These are phyloP conservation scores for Otis tarda DNA, from an alignment of 2,113 vertebrate species.

Conservation along the genomic window DNA sequence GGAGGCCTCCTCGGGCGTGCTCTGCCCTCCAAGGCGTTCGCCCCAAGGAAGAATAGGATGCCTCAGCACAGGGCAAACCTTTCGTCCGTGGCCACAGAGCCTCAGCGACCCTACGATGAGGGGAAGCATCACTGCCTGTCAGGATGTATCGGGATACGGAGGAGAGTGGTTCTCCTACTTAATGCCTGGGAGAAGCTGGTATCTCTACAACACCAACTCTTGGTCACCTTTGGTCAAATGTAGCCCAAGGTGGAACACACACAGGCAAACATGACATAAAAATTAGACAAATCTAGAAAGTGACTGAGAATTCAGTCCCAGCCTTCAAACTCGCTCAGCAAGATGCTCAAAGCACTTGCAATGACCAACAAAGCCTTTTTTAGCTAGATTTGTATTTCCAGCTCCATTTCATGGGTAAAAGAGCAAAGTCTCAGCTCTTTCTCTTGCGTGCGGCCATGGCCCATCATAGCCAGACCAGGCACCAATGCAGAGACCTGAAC, in stretches of 20 bases:
- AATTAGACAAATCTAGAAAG: neutral
- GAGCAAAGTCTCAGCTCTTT: neutral
- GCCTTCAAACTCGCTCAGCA: neutral
- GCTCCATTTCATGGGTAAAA: neutral
- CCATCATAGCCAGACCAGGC: neutral
- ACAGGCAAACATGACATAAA: fast-evolving
- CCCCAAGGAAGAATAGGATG: neutral
- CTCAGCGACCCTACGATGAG: fast-evolving
- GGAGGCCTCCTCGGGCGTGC: neutral
- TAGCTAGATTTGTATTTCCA: neutral
- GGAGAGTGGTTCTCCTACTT: neutral
- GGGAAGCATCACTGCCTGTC: neutral
- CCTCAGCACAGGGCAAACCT: neutral
- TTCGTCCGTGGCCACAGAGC: fast-evolving
- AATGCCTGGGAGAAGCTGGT: neutral
- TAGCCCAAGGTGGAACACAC: neutral
- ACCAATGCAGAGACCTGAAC: neutral
- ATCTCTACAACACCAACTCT: neutral
- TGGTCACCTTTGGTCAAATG: neutral
- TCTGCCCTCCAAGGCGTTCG: neutral
- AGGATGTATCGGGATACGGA: neutral
- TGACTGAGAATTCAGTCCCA: neutral
- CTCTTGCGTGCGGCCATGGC: fast-evolving
- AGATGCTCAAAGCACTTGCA: neutral
- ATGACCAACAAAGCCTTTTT: neutral